Evolutionary conservation across 2,113 vertebrate genomes (phyloP), one percentile per base, ranked within the genome.

Genomic region (Sarotherodon lohbergeri): DNA sequence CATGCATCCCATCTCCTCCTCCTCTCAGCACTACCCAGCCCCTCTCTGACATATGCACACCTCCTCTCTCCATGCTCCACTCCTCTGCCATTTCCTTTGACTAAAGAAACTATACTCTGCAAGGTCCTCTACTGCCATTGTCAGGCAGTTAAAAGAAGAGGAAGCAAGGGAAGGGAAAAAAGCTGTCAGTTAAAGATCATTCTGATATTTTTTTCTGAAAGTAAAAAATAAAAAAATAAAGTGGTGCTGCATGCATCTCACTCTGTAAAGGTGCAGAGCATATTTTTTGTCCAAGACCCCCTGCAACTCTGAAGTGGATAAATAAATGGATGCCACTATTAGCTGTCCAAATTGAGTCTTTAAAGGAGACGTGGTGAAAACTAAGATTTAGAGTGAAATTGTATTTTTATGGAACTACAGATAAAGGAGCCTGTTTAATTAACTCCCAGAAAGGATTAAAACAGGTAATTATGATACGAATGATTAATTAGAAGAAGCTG

Each of bases 81-180:
- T 91, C 88, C 84, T 90, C 83, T 84, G 11, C 89, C 81, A 86
- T 94, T 95, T 91, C 85, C 92, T 94, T 91, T 92, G 84, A 89
- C 88, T 91, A 91, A 83, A 90, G 82, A 88, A 90, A 85, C 87
- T 83, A 56, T 87, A 66, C 88, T 89, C 79, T 71, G 81, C 83
- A 86, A 86, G 86, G 83, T 88, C 89, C 83, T 91, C 82, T 12
- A 4, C 59, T 54, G 90, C 84, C 73, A 94, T 93, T 94, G 92
- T 94, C 86, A 57, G 54, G 52, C 81, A 55, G 82, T 63, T 83
- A 87, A 90, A 80, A 73, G 34, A 50, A 78, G 73, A 86, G 19
- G 4, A 54, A 19, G 41, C 14, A 29, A 46, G 34, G 36, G 27
- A 29, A 46, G 34, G 36, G 27, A 19, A 22, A 76, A 68, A 85